Base-by-base conservation (phyloP, 2,797 vertebrate genomes). In the Xiphophorus birchmanni region DNA sequence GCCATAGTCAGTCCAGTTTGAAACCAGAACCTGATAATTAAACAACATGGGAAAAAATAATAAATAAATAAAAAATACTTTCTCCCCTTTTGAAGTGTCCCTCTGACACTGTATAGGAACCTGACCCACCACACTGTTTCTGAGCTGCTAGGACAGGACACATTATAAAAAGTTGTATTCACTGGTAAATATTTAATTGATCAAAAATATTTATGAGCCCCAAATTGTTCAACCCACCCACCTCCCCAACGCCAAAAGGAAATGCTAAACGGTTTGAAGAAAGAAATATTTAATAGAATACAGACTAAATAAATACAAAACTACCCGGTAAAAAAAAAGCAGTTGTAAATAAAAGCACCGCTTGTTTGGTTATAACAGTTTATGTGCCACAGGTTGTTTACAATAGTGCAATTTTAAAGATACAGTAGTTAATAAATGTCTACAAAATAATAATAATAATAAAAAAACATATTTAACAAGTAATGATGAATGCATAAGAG, bases 261-360 rank as follows among this genome's bases (percentile, higher is more conserved):
- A 80, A 79, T 77, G 26, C 18, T 72, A 50, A 78, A 74, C 40
- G 75, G 11, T 80, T 50, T 32, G 35, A 90, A 81, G 52, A 85
- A 92, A 89, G 92, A 91, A 79, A 87, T 76, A 80, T 96, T 96
- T 96, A 96, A 95, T 96, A 92, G 91, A 93, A 93, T 86, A 91
- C 89, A 90, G 73, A 82, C 87, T 86, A 93, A 96, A 95, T 94
- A 95, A 95, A 96, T 95, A 84, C 90, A 90, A 87, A 81, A 89
- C 81, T 86, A 90, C 87, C 82, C 74, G 87, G 84, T 92, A 92
- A 94, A 93, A 92, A 91, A 94, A 94, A 93, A 90, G 87, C 50
- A 60, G 73, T 90, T 89, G 90, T 80, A 84, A 86, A 94, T 80
- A 92, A 92, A 91, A 91, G 82, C 75, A 78, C 75, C 81, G 67